phyloP scores from a whole-genome alignment of 2,113 vertebrate species.

The Talpa occidentalis region DNA sequence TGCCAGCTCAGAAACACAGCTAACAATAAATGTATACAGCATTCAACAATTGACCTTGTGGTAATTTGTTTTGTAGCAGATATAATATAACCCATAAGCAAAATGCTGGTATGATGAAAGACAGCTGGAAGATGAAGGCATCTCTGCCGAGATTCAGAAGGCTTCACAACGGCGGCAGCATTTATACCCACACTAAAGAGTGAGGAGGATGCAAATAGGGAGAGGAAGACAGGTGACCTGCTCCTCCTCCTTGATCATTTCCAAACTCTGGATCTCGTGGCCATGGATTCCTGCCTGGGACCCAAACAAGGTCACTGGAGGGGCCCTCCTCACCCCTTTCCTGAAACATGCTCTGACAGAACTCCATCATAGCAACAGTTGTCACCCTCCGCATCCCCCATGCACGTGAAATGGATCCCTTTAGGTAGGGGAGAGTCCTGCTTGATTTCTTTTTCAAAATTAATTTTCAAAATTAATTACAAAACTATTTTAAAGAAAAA shows the following conservation, averaged over 20 bases:
- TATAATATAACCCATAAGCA: no score
- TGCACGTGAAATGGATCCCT: no score
- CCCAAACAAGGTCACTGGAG: neutral
- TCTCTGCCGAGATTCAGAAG: neutral
- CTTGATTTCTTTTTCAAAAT: neutral
- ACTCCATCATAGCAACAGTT: no score
- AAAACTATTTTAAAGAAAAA: neutral
- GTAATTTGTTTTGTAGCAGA: no score
- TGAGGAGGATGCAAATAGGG: neutral
- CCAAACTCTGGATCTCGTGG: neutral
- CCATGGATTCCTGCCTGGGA: neutral
- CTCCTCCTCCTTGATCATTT: neutral
- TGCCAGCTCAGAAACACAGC: neutral
- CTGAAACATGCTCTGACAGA: neutral
- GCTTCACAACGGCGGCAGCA: neutral
- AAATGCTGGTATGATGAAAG: neutral
- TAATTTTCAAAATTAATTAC: neutral
- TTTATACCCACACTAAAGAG: neutral
- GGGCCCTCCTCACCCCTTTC: fast-evolving
- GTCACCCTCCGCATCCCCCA: no score
- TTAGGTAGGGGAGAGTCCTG: neutral
- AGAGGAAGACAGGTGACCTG: neutral
- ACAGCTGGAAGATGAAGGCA: neutral
- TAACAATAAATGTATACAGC: no score
- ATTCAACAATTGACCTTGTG: neutral